Conservation (phyloP, 2,113 vertebrate species). For the Aramus guarauna region DNA sequence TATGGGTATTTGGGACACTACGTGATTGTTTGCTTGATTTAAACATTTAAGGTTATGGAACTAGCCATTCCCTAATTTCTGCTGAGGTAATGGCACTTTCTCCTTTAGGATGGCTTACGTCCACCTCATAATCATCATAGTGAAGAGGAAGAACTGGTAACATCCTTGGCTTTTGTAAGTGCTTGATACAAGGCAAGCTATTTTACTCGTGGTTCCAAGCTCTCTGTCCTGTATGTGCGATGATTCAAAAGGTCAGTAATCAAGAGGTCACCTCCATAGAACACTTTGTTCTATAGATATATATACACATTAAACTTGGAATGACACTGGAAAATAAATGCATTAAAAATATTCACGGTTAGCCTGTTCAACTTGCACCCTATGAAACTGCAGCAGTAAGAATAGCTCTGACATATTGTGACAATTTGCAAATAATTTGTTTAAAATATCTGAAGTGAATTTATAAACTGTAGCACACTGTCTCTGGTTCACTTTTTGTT, state of each 20-base stretch:
- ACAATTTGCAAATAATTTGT: not conserved
- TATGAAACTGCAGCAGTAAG: not conserved
- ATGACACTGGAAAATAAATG: not conserved
- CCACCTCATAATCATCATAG: not conserved
- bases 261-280: not conserved
- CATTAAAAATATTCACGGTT: not conserved
- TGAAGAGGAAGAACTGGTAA: not conserved
- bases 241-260: slow-evolving; percentile 10
- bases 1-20: not conserved
- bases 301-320: not conserved
- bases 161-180: not conserved
- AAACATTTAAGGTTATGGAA: not conserved
- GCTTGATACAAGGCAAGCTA: not conserved
- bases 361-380: not conserved
- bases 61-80: not conserved
- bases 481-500: not conserved
- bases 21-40: not conserved
- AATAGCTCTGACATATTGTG: not conserved
- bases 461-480: not conserved
- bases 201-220: not conserved
- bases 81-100: not conserved
- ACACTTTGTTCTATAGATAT: not conserved
- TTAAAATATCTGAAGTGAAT: not conserved
- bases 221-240: not conserved
- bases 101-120: not conserved